Evolutionary conservation across 92 coral and sea anemone species (phyloP).

Genomic region (Bergia sp.): DNA sequence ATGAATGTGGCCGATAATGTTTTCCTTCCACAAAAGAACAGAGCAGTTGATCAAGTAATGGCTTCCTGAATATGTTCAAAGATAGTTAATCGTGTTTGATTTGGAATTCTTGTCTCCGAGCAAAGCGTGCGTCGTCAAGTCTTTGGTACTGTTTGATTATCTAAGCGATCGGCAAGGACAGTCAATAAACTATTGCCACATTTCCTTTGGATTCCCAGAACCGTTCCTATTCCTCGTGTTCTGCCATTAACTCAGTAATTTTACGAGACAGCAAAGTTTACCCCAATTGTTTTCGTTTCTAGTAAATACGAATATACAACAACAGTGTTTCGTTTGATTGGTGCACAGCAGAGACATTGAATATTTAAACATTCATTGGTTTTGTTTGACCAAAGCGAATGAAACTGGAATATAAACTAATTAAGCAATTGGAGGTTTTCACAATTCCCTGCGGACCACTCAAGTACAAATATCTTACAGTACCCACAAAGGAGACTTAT

Average conservation of each 20-base stretch:
- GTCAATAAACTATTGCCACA: neutral
- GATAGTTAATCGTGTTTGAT: constrained; percentile 20
- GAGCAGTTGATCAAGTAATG: neutral
- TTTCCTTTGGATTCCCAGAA: neutral
- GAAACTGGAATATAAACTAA: constrained; percentile 1
- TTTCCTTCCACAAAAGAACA: neutral
- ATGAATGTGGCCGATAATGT: neutral
- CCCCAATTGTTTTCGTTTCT: constrained; percentile 27
- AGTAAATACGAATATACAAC: constrained; percentile 37
- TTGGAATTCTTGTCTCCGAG: neutral
- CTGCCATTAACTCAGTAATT: constrained; percentile 7
- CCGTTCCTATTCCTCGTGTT: neutral
- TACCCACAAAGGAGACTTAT: neutral
- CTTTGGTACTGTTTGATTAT: neutral
- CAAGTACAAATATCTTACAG: constrained; percentile 7
- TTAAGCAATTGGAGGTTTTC: constrained; percentile 37
- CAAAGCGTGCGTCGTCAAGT: too few relatives aligned
- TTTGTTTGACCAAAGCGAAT: constrained; percentile 24
- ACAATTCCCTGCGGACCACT: constrained; percentile 10
- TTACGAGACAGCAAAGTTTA: constrained; percentile 27
- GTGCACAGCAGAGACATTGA: neutral
- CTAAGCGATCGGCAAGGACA: neutral
- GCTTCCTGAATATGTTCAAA: neutral
- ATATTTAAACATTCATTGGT: constrained; percentile 20
- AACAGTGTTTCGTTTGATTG: constrained; percentile 12